Percentiles rank a stretch among this genome's conserved stretches.
phyloP scores from a whole-genome alignment of 2,113 vertebrate genomes.

The Podarcis cretensis region DNA sequence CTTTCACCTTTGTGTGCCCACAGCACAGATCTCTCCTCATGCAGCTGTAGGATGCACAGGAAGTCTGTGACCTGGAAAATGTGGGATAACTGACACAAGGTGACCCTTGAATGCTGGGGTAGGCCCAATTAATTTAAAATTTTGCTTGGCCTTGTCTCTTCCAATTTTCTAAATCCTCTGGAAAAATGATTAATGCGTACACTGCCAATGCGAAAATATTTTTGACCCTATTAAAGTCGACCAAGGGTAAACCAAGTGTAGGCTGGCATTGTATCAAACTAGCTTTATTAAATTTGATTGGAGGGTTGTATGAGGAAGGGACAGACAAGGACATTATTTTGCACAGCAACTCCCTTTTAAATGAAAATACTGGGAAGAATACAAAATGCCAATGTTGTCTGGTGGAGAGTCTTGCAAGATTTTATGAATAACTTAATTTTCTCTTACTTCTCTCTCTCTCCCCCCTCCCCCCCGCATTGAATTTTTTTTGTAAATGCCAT shows the following conservation, averaged over 20 bases:
- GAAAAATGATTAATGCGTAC: conserved; percentile 97
- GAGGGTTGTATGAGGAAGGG: conserved; percentile 85
- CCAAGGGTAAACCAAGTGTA: conserved; percentile 97
- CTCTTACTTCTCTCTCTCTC: conserved; percentile 14
- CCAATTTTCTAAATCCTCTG: conserved; percentile 95
- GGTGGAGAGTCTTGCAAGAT: conserved; percentile 57
- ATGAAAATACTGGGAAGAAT: conserved; percentile 80
- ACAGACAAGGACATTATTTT: conserved; percentile 96
- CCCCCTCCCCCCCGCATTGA: not conserved
- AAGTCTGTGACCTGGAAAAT: conserved; percentile 89
- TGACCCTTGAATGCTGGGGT: conserved; percentile 85
- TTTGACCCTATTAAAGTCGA: conserved; percentile 99
- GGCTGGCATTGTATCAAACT: conserved; percentile 96
- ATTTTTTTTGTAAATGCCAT: conserved; percentile 34
- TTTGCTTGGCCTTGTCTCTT: conserved; percentile 93
- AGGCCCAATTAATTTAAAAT: conserved; percentile 95
- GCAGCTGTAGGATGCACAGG: conserved; percentile 82
- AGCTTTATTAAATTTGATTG: conserved; percentile 98
- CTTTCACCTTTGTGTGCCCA: conserved; percentile 85
- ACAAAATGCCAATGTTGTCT: conserved; percentile 69
- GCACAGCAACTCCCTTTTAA: conserved; percentile 81
- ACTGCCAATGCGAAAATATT: conserved; percentile 94
- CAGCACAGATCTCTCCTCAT: conserved; percentile 78
- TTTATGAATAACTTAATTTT: conserved; percentile 45
- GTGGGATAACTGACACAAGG: conserved; percentile 87